Percentiles rank a stretch among this genome's conserved stretches.
phyloP scores from a whole-genome alignment of 2,113 vertebrate genomes.

The Larimichthys polyactis region DNA sequence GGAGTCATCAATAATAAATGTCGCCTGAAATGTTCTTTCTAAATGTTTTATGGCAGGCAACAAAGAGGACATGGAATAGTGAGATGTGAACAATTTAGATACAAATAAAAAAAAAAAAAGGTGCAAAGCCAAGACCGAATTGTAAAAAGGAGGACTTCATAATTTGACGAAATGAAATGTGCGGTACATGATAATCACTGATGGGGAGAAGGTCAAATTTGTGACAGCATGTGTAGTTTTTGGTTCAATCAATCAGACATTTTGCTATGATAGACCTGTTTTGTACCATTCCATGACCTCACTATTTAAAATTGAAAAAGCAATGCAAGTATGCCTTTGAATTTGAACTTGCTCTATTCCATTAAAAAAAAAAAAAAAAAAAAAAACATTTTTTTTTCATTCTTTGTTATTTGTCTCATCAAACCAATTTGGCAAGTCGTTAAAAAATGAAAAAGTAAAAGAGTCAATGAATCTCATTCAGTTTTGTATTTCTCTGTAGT shows the following conservation, averaged over 20 bases:
- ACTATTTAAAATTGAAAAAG: slow-evolving; percentile 53
- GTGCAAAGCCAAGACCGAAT: slow-evolving; percentile 32
- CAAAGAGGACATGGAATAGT: slow-evolving; percentile 61
- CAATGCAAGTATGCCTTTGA: slow-evolving; percentile 45
- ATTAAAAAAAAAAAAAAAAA: slow-evolving; percentile 11
- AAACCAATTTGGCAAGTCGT: slow-evolving; percentile 80
- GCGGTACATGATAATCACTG: slow-evolving; percentile 31
- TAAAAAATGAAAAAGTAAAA: slow-evolving; percentile 56
- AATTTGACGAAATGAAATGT: slow-evolving; percentile 34
- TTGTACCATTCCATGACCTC: slow-evolving; percentile 57
- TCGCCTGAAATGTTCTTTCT: slow-evolving; percentile 73
- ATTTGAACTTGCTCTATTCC: slow-evolving; percentile 48
- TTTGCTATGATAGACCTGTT: slow-evolving; percentile 53
- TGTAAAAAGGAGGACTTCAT: slow-evolving; percentile 40
- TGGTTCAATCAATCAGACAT: slow-evolving; percentile 44
- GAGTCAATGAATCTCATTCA: slow-evolving; percentile 56
- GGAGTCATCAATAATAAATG: slow-evolving; percentile 76
- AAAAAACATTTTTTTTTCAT: slow-evolving; percentile 38
- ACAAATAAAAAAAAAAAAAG: slow-evolving; percentile 19
- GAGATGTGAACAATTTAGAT: slow-evolving; percentile 65
- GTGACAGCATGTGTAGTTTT: slow-evolving; percentile 51
- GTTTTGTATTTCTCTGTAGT: slow-evolving; percentile 61
- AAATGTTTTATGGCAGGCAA: slow-evolving; percentile 73
- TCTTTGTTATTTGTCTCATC: slow-evolving; percentile 66
- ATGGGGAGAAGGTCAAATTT: slow-evolving; percentile 35